phyloP scores from a whole-genome alignment of 2,797 vertebrate genomes.

The Avahi laniger region DNA sequence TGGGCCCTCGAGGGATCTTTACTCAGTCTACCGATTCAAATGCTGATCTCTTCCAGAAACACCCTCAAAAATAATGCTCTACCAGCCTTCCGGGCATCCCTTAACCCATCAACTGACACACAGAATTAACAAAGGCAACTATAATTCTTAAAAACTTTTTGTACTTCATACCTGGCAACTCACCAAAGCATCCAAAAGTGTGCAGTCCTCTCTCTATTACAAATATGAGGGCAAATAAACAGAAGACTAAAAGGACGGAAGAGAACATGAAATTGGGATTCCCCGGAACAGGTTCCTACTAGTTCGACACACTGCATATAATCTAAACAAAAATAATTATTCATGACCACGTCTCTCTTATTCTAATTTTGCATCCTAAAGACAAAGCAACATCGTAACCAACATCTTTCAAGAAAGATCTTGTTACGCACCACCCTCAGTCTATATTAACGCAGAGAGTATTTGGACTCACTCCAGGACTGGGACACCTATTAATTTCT shows the following conservation, averaged over 20 bases:
- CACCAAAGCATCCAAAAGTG: background rate
- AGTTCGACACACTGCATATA: background rate
- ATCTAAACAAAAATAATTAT: background rate
- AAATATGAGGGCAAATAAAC: background rate
- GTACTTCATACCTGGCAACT: background rate
- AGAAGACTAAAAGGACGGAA: background rate
- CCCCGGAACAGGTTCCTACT: background rate
- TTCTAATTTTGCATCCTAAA: background rate
- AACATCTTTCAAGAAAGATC: background rate
- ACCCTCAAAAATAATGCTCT: background rate
- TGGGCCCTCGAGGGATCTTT: background rate
- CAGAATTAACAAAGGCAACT: background rate
- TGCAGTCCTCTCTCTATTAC: slow-evolving; percentile 16
- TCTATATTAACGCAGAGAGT: background rate
- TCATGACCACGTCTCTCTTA: background rate
- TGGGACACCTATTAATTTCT: too few relatives aligned
- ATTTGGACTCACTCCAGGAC: background rate
- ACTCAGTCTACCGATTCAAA: background rate
- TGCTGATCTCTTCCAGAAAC: background rate
- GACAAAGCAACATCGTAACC: background rate
- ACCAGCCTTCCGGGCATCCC: background rate
- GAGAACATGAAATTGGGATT: background rate
- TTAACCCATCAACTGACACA: background rate
- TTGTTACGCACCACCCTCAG: background rate
- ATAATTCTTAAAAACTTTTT: background rate